Percentiles rank a stretch among this genome's conserved stretches.
These are phyloP conservation scores for Sarcophaga rosellei DNA, from an alignment of 2,888 invertebrate genomes.

Conservation along the genomic window DNA sequence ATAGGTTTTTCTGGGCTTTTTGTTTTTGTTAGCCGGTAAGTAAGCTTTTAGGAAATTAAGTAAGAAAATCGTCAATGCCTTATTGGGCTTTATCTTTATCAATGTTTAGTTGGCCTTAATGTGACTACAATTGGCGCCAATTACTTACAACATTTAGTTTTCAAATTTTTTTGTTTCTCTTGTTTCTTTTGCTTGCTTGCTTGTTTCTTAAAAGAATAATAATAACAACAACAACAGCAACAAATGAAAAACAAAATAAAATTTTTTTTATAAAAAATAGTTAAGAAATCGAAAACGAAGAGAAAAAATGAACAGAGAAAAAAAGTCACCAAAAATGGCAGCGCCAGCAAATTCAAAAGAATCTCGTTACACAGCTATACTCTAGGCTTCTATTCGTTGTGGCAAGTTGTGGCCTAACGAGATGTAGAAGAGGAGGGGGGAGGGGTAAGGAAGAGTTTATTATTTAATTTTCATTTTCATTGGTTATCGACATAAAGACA, in stretches of 20 bases:
- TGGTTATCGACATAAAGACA: conserved; percentile 39
- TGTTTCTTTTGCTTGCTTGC: too few species aligned
- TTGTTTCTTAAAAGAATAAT: not conserved
- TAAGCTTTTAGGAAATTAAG: conserved; percentile 39
- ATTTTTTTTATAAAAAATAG: not conserved
- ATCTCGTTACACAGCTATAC: conserved; percentile 33
- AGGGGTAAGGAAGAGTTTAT: conserved; percentile 32
- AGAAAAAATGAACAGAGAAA: not conserved
- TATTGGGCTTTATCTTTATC: conserved; percentile 60
- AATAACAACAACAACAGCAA: not conserved
- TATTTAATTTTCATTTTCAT: conserved; percentile 54
- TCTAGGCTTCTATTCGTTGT: not conserved
- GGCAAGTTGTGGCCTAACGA: conserved; percentile 4
- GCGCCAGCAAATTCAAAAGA: conserved; percentile 65
- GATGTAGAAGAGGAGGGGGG: not conserved
- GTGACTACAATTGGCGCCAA: conserved; percentile 66
- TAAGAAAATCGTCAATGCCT: conserved; percentile 58
- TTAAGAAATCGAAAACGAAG: conserved; percentile 18
- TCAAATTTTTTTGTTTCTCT: not conserved
- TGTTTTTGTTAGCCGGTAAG: not conserved
- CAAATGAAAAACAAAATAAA: not conserved
- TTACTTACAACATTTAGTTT: conserved; percentile 61
- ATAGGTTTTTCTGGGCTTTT: not conserved
- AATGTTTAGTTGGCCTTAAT: conserved; percentile 57
- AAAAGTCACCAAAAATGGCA: conserved; percentile 60